phyloP scores from a whole-genome alignment of 2,797 vertebrate species.

The Orientallactaga sibirica region DNA sequence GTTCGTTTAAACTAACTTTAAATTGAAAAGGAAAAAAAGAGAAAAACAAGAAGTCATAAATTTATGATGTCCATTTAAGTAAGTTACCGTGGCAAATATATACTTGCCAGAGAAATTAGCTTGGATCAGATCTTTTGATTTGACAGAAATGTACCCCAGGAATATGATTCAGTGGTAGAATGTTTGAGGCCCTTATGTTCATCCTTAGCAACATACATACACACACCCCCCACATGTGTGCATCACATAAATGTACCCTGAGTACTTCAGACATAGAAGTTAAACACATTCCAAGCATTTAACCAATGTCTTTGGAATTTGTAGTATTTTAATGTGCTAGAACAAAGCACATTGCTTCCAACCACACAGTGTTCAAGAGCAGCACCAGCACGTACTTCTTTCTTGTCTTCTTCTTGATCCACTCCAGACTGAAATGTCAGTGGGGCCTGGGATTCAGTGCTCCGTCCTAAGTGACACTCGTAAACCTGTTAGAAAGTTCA shows the following conservation, averaged over 20 bases:
- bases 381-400: conserved; percentile 88
- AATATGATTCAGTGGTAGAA: too few relatives aligned
- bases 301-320: conserved; percentile 17
- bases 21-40: neutral
- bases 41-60: neutral
- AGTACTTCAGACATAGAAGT: neutral
- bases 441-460: conserved; percentile 66
- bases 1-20: conserved; percentile 49
- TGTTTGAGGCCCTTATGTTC: too few relatives aligned
- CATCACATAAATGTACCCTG: neutral
- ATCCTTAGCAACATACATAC: too few relatives aligned
- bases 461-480: conserved; percentile 64
- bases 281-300: conserved; percentile 33
- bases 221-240: too few relatives aligned
- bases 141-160: too few relatives aligned
- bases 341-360: conserved; percentile 7
- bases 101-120: conserved; percentile 55
- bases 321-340: conserved; percentile 2
- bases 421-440: conserved; percentile 88
- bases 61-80: conserved; percentile 30
- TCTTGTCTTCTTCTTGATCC: conserved; percentile 91
- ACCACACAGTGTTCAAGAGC: conserved; percentile 28
- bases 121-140: neutral
- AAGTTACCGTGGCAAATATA: conserved; percentile 39
- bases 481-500: conserved; percentile 85